Evolutionary conservation across 2,888 invertebrate species (phyloP).

Genomic region (Laspeyria flexula): DNA sequence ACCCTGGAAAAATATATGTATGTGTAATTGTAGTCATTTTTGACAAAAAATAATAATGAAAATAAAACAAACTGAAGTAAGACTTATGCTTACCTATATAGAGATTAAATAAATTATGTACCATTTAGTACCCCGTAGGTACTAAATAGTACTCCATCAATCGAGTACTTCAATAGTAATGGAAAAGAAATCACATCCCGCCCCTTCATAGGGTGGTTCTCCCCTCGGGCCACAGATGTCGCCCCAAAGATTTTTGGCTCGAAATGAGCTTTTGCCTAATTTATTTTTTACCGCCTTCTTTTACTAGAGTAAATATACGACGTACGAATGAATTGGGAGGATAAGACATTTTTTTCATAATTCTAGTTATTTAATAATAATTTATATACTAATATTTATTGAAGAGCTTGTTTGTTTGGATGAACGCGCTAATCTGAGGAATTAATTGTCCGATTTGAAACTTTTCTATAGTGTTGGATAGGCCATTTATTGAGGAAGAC

Average conservation of each 20-base stretch:
- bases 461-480: too few relatives aligned
- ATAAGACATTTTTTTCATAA: constrained; percentile 46
- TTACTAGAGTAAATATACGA: constrained; percentile 83
- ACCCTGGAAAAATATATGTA: too few relatives aligned
- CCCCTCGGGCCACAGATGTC: constrained; percentile 77
- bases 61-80: too few relatives aligned
- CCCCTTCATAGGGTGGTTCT: constrained; percentile 29
- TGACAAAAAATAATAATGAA: too few relatives aligned
- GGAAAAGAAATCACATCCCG: constrained; percentile 66
- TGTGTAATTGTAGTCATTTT: too few relatives aligned
- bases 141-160: constrained; percentile 50
- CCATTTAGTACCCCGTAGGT: constrained; percentile 25
- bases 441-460: too few relatives aligned
- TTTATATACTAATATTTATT: neutral
- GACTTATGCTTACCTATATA: too few relatives aligned
- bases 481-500: too few relatives aligned
- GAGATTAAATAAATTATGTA: neutral
- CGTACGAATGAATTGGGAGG: constrained; percentile 56
- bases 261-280: constrained; percentile 85
- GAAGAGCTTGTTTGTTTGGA: too few relatives aligned
- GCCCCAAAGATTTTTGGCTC: constrained; percentile 74
- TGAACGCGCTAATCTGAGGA: too few relatives aligned
- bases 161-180: constrained; percentile 63
- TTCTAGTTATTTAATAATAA: too few relatives aligned
- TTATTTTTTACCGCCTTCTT: constrained; percentile 86